Evolutionary conservation across 2,113 vertebrate genomes (phyloP), one percentile per base, ranked within the genome.

Genomic region (Hucho hucho): DNA sequence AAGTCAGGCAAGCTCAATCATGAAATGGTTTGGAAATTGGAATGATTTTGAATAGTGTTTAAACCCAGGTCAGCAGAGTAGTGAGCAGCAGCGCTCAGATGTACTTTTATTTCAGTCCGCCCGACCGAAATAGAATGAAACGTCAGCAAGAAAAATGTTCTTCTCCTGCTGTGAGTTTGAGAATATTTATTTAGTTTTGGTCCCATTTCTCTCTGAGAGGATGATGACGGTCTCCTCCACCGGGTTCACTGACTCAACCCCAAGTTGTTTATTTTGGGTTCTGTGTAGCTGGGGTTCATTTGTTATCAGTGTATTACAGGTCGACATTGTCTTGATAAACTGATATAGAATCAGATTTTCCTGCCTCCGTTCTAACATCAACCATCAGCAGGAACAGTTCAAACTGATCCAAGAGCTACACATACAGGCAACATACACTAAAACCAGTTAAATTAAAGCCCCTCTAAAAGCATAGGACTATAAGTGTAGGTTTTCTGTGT

Each of bases 101-200:
- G 74, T 86, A 79, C 81, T 81, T 82, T 86, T 75, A 80, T 89
- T 80, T 83, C 82, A 68, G 78, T 53, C 49, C 16, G 4, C 49
- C 18, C 69, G 12, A 4, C 78, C 73, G 77, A 81, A 87, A 89
- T 83, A 77, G 80, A 86, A 79, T 70, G 83, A 88, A 88, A 81
- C 64, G 79, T 88, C 84, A 84, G 78, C 80, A 82, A 88, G 84
- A 88, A 87, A 87, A 84, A 89, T 87, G 74, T 67, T 79, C 69
- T 28, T 81, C 37, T 82, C 28, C n/a, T 68, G 53, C 80, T 83
- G 70, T 29, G 4, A 47, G 66, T 75, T 74, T 20, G 18, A 80
- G 82, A 87, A 81, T 81, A 80, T 88, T 84, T 87, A 73, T 86
- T 81, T 79, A 24, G 72, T 80, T 84, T 86, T 49, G 46, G 68